Conservation (phyloP, 1,140 invertebrate species). For the Gyrodactylus salaris region DNA sequence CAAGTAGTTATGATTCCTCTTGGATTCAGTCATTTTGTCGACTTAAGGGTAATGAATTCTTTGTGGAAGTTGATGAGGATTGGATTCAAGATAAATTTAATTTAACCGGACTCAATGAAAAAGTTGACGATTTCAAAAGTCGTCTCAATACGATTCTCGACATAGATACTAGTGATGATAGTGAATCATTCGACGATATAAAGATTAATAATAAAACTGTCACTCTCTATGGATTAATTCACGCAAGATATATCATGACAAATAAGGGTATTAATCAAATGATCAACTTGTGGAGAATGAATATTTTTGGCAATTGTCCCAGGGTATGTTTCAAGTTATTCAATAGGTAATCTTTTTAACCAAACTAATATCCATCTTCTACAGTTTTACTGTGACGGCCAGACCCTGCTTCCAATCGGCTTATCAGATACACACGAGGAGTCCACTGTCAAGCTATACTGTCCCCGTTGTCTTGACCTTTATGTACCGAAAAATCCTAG, state of each 20-base stretch:
- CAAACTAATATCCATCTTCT: neutral
- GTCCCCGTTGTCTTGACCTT: slow-evolving; percentile 84
- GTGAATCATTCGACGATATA: neutral
- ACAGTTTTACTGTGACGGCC: neutral
- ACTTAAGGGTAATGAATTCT: neutral
- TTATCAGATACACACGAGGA: neutral
- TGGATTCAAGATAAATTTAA: neutral
- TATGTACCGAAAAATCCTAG: slow-evolving; percentile 78
- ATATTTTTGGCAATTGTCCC: slow-evolving; percentile 1
- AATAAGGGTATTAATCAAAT: neutral
- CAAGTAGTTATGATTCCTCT: neutral
- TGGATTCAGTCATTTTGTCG: neutral
- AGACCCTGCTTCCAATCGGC: neutral
- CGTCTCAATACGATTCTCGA: no score
- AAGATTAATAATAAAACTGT: neutral
- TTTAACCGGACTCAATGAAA: neutral
- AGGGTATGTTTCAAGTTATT: neutral
- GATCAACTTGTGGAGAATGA: neutral
- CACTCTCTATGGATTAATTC: slow-evolving; percentile 4
- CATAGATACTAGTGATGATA: neutral
- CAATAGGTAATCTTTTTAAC: neutral
- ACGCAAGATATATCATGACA: slow-evolving; percentile 8
- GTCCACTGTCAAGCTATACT: slow-evolving; percentile 69
- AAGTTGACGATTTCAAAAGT: no score
- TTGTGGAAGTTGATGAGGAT: neutral